A percentile compares a stretch with the other conserved stretches of the same genome.
These are phyloP conservation scores for Rosalia funebris DNA, from an alignment of 2,888 invertebrate species.

Conservation along the genomic window DNA sequence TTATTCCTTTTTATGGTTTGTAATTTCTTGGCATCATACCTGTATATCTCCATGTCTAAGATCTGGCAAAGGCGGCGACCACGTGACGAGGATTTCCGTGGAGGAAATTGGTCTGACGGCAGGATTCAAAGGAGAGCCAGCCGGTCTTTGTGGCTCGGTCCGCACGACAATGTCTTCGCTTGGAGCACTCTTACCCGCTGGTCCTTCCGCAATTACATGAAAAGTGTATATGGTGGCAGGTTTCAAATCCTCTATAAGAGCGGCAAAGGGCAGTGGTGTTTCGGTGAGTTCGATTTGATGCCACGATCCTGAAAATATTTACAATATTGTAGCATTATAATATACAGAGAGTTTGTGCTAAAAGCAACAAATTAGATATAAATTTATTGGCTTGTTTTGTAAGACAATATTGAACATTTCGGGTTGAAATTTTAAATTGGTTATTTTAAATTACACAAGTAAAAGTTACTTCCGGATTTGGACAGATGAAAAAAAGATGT, in stretches of 20 bases:
- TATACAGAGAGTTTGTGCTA: too few relatives aligned
- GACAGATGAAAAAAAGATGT: too few relatives aligned
- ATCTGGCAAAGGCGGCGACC: slow-evolving; percentile 77
- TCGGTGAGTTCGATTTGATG: slow-evolving; percentile 74
- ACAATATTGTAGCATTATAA: too few relatives aligned
- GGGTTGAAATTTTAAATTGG: too few relatives aligned
- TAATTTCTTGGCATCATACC: too few relatives aligned
- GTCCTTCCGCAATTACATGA: slow-evolving; percentile 78
- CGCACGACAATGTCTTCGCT: slow-evolving; percentile 72
- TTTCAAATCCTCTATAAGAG: slow-evolving; percentile 74
- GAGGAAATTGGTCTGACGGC: slow-evolving; percentile 77
- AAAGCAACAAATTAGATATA: too few relatives aligned
- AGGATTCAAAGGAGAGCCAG: slow-evolving; percentile 75
- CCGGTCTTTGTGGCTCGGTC: slow-evolving; percentile 77
- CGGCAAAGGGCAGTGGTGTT: slow-evolving; percentile 71
- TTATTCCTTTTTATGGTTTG: too few relatives aligned
- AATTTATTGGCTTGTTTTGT: too few relatives aligned
- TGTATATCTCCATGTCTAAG: slow-evolving; percentile 78
- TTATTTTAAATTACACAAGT: too few relatives aligned
- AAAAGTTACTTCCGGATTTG: too few relatives aligned
- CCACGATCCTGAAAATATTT: slow-evolving; percentile 67
- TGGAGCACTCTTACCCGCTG: slow-evolving; percentile 76
- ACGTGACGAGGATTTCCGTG: slow-evolving; percentile 77
- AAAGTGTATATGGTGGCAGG: slow-evolving; percentile 78
- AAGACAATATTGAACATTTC: too few relatives aligned